Evolutionary conservation across 2,797 vertebrate species (phyloP).

Genomic region (Pteropus rufus): DNA sequence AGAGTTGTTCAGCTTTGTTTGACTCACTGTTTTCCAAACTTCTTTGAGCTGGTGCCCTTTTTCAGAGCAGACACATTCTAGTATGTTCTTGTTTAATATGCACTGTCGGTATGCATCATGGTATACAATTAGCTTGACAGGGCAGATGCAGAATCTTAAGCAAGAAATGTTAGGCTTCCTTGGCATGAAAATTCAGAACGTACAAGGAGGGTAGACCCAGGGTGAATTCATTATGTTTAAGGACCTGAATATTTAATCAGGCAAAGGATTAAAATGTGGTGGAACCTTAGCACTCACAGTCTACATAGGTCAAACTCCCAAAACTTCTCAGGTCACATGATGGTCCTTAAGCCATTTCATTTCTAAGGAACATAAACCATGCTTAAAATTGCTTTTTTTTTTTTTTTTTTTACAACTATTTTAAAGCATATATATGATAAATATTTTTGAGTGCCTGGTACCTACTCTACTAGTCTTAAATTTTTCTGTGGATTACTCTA

Average conservation of each 20-base stretch:
- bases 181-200: neutral
- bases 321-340: constrained; percentile 50
- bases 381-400: neutral
- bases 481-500: constrained; percentile 32
- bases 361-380: constrained; percentile 33
- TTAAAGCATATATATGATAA: neutral
- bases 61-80: constrained; percentile 39
- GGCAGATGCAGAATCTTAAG: constrained; percentile 41
- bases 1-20: constrained; percentile 53
- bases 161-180: neutral
- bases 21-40: constrained; percentile 50
- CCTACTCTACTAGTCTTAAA: constrained; percentile 4
- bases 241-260: neutral
- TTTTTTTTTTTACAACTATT: neutral
- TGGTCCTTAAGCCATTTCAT: constrained; percentile 45
- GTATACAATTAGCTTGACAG: constrained; percentile 8
- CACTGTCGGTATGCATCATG: neutral
- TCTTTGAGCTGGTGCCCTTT: constrained; percentile 52
- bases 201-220: neutral
- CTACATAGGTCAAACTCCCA: neutral
- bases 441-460: constrained; percentile 50
- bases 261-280: neutral
- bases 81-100: constrained; percentile 35
- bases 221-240: neutral
- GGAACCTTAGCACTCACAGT: neutral